Evolutionary conservation across 92 coral and sea anemone species (phyloP).

Genomic region (Plumapathes pennacea): DNA sequence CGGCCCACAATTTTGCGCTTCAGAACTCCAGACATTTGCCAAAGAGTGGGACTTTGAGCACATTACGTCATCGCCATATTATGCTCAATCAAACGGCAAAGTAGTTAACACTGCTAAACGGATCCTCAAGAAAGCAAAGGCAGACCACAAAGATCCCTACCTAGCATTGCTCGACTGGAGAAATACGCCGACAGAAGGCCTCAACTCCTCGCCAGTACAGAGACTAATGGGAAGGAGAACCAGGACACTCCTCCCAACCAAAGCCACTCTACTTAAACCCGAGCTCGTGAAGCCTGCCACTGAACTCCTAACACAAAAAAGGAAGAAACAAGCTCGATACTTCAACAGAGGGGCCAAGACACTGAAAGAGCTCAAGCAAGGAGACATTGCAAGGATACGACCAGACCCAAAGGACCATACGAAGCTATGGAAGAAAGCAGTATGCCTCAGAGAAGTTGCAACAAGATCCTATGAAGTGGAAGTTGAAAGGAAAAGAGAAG

Average conservation of each 20-base stretch:
- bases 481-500: constrained; percentile 39
- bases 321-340: constrained; percentile 47
- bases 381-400: constrained; percentile 52
- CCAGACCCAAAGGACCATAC: constrained; percentile 54
- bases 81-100: constrained; percentile 11
- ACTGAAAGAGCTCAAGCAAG: constrained; percentile 49
- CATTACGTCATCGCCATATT: constrained; percentile 3
- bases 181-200: constrained; percentile 39
- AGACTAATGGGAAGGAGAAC: constrained; percentile 43
- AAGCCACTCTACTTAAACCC: constrained; percentile 42
- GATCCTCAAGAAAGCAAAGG: constrained; percentile 14
- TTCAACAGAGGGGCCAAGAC: constrained; percentile 47
- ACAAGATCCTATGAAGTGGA: constrained; percentile 53
- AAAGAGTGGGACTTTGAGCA: constrained; percentile 7
- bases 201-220: constrained; percentile 27
- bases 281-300: constrained; percentile 12
- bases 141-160: constrained; percentile 35
- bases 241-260: constrained; percentile 43
- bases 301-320: constrained; percentile 39
- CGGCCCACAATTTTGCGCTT: constrained; percentile 1
- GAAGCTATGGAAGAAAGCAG: constrained; percentile 55
- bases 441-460: constrained; percentile 42
- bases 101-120: constrained; percentile 3
- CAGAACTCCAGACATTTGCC: constrained; percentile 1
- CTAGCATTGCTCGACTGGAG: constrained; percentile 46